phyloP scores from a whole-genome alignment of 1,140 invertebrate genomes.

The Ceratosolen solmsi region DNA sequence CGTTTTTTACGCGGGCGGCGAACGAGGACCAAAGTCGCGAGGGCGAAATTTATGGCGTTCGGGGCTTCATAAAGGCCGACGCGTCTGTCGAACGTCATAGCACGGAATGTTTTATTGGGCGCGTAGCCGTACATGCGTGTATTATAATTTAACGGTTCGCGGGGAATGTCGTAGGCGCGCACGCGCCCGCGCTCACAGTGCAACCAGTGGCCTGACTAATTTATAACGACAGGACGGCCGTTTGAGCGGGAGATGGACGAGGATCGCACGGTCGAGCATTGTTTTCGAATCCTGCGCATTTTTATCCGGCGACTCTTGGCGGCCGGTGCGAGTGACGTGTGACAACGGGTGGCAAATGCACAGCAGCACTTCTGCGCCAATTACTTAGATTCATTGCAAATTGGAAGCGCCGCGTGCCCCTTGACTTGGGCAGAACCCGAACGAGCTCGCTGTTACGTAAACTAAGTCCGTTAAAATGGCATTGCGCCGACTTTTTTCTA shows the following conservation, averaged over 20 bases:
- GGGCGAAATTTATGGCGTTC: background rate
- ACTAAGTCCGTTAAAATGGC: background rate
- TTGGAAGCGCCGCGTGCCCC: background rate
- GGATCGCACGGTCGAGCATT: background rate
- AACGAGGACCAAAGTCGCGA: background rate
- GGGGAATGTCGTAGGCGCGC: background rate
- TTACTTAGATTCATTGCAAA: conserved; percentile 18
- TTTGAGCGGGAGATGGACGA: background rate
- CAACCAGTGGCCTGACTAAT: conserved; percentile 41
- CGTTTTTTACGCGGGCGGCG: background rate
- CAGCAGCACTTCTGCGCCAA: background rate
- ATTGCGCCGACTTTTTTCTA: background rate
- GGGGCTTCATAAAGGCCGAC: background rate
- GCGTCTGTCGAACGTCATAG: background rate
- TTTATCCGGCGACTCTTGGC: conserved; percentile 3
- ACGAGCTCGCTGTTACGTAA: background rate
- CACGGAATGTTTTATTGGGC: background rate
- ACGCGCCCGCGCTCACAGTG: background rate
- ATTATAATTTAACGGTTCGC: conserved; percentile 36
- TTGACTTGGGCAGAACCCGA: background rate
- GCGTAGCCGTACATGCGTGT: background rate
- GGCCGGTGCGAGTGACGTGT: background rate
- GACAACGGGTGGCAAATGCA: background rate
- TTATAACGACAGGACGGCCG: conserved; percentile 24
- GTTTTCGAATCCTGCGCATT: conserved; percentile 23